Evolutionary conservation across 2,888 invertebrate genomes (phyloP).

Genomic region (Hypena proboscidalis): DNA sequence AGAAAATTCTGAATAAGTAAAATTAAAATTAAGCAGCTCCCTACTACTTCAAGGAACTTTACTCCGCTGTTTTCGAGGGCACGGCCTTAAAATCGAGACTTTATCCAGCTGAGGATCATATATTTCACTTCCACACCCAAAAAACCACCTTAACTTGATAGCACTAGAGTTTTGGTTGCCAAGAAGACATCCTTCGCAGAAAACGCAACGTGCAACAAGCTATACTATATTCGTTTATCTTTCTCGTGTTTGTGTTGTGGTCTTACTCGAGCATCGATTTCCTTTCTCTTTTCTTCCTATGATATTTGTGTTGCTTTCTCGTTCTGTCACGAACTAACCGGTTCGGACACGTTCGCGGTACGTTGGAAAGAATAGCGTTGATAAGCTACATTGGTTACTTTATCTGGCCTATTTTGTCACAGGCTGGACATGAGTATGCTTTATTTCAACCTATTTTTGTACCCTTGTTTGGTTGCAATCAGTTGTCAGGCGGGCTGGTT

Average conservation of each 20-base stretch:
- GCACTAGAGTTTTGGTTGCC: constrained; percentile 25
- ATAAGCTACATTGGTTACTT: constrained; percentile 40
- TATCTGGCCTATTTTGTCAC: constrained; percentile 48
- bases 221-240: constrained; percentile 51
- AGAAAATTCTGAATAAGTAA: constrained; percentile 18
- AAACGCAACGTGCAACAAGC: constrained; percentile 55
- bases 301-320: constrained; percentile 37
- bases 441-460: constrained; percentile 35
- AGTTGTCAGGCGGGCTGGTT: constrained; percentile 2
- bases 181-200: constrained; percentile 39
- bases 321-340: constrained; percentile 59
- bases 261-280: constrained; percentile 54
- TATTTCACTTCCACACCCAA: constrained; percentile 16
- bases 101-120: constrained; percentile 46
- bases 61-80: constrained; percentile 46
- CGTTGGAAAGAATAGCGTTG: constrained; percentile 54
- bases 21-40: constrained; percentile 30
- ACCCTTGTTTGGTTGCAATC: constrained; percentile 16
- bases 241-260: constrained; percentile 65
- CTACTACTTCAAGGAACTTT: constrained; percentile 40
- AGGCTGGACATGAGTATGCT: constrained; percentile 26
- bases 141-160: constrained; percentile 20
- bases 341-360: constrained; percentile 61
- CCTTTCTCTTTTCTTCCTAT: constrained; percentile 50
- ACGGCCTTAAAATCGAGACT: constrained; percentile 49